A percentile compares a stretch with the other conserved stretches of the same genome.
Conservation (phyloP, 2,113 vertebrate genomes). For the Phalacrocorax brasilianus region DNA sequence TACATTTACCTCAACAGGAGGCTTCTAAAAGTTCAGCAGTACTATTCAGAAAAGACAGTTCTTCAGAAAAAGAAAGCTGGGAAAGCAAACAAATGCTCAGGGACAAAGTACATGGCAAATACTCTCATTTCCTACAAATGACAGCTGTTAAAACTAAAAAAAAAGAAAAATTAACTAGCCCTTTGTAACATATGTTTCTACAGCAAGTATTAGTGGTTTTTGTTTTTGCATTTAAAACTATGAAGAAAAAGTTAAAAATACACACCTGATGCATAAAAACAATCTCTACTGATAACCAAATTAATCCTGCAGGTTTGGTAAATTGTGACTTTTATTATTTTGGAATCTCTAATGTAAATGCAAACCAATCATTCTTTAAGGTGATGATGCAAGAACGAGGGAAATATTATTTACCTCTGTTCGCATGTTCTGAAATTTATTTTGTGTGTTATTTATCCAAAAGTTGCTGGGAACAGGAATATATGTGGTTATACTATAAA, state of each 20-base stretch:
- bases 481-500: neutral
- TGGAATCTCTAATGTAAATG: neutral
- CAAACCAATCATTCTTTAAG: neutral
- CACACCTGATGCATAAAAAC: neutral
- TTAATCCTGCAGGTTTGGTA: neutral
- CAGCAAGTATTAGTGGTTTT: neutral
- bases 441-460: neutral
- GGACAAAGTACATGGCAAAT: neutral
- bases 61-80: neutral
- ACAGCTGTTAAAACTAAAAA: neutral
- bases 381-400: neutral
- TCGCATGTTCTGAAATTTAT: neutral
- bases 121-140: neutral
- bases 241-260: neutral
- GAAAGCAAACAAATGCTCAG: slow-evolving; percentile 7
- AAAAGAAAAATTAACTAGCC: neutral
- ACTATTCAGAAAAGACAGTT: neutral
- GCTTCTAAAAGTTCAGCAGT: neutral
- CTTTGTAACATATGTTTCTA: neutral
- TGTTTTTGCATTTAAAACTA: neutral
- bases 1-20: neutral
- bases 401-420: neutral
- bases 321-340: neutral
- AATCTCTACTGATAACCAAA: neutral
- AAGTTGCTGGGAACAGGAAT: neutral